phyloP scores from a whole-genome alignment of 1,140 invertebrate species.

The Cotesia chilonis region DNA sequence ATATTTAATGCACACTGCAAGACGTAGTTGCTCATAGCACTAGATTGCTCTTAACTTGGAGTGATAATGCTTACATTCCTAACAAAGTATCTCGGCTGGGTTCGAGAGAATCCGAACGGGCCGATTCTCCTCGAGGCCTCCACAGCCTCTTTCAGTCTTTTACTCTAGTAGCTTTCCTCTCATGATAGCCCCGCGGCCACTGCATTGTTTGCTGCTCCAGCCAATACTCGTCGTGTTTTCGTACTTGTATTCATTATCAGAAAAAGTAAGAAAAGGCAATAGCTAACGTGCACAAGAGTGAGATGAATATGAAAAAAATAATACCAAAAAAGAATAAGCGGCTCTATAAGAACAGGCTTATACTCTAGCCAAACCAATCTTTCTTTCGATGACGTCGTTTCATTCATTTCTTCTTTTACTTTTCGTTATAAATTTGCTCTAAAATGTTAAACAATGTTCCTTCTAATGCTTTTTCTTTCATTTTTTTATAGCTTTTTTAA shows the following conservation, averaged over 20 bases:
- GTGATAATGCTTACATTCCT: constrained; percentile 62
- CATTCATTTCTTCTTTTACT: constrained; percentile 16
- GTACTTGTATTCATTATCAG: constrained; percentile 64
- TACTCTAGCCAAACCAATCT: constrained; percentile 9
- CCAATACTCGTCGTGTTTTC: constrained; percentile 62
- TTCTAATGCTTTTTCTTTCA: constrained; percentile 15
- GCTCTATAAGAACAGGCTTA: constrained; percentile 14
- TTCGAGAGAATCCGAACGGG: constrained; percentile 39
- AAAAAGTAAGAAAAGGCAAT: constrained; percentile 46
- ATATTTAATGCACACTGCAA: constrained; percentile 57
- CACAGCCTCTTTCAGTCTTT: constrained; percentile 41
- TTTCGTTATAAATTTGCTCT: constrained; percentile 15
- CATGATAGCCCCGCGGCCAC: constrained; percentile 63
- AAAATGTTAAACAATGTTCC: constrained; percentile 22
- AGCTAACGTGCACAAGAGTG: constrained; percentile 30
- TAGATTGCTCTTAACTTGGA: constrained; percentile 61
- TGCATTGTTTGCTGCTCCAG: constrained; percentile 60
- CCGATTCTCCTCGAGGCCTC: constrained; percentile 35
- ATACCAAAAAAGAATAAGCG: constrained; percentile 24
- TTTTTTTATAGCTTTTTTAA: too few species aligned
- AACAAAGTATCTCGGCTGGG: constrained; percentile 52
- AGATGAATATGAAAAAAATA: constrained; percentile 27
- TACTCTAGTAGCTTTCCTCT: constrained; percentile 55
- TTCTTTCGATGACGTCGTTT: constrained; percentile 12
- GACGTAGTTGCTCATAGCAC: constrained; percentile 59